Evolutionary conservation across 2,888 invertebrate species (phyloP).

Genomic region (Cremastinae sp.): DNA sequence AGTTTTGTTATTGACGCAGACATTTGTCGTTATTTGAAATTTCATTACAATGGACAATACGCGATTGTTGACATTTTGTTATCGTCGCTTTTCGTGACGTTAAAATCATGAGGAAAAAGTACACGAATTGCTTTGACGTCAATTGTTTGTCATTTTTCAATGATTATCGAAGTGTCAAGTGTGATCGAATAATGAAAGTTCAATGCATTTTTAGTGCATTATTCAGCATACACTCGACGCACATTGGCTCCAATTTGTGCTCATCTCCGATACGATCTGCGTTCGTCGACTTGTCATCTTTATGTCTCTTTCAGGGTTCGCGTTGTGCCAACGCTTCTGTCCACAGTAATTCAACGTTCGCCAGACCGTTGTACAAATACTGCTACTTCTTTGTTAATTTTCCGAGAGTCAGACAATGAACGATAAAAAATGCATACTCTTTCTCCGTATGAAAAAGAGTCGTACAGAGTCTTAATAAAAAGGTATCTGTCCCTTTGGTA

Average conservation of each 20-base stretch:
- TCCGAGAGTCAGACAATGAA: too few relatives aligned
- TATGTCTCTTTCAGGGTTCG: background rate
- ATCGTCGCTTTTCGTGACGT: background rate
- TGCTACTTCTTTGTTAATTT: too few relatives aligned
- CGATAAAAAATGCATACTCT: too few relatives aligned
- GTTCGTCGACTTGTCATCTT: slow-evolving; percentile 24
- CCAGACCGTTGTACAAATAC: too few relatives aligned
- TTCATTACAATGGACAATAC: too few relatives aligned
- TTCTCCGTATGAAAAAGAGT: too few relatives aligned
- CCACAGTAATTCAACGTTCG: too few relatives aligned
- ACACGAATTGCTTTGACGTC: background rate
- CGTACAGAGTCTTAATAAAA: too few relatives aligned
- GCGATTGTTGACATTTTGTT: background rate
- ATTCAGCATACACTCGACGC: too few relatives aligned
- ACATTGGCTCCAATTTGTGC: background rate
- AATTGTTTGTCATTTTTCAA: background rate
- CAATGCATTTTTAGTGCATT: background rate
- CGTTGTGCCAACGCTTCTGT: background rate
- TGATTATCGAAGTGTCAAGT: background rate
- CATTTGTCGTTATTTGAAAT: too few relatives aligned
- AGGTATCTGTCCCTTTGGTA: too few relatives aligned
- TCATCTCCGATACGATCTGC: slow-evolving; percentile 1
- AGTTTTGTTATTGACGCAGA: too few relatives aligned
- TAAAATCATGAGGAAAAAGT: background rate
- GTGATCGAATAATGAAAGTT: slow-evolving; percentile 27